Evolutionary conservation across 1,140 invertebrate genomes (phyloP), one percentile per base, ranked within the genome.

Genomic region (Drosophila parvula): DNA sequence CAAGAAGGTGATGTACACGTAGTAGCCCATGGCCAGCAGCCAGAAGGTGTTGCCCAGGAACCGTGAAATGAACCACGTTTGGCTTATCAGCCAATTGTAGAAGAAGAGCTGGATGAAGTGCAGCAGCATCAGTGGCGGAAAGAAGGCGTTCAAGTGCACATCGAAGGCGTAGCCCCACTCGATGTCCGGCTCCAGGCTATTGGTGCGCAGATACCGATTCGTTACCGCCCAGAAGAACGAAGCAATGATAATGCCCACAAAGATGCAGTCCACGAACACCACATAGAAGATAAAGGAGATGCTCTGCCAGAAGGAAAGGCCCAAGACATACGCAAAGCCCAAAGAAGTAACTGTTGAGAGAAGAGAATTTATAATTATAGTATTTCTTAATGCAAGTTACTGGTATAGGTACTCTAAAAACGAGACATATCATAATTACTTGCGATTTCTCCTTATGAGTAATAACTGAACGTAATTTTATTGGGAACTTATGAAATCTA

Each of bases 91-190:
- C 90, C 95, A 94, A 91, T 97, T 95, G 91, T 97, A 98, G 73
- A 99, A 95, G 82, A 98, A 95, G 44, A 99, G 93, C 92, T 98
- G 97, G 82, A 99, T 94, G 78, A 98, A 96, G 92, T 99, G 98
- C 38, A 99, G 94, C 78, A 99, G 95, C 64, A 99, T 96, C 27
- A 99, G 94, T 5, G 98, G 95, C 58, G 99, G 98, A 71, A 93
- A 99, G 92, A 98, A 98, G 8, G 99, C 98, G 94, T 99, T 99
- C 64, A 99, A 94, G 93, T 99, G 99, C 43, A 99, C 97, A 93
- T 99, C 99, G 93, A 99, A 99, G 32, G 97, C 96, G 93, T 99
- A 99, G 3, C 97, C 99, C 99, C 99, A 99, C 93, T 99, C 99
- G 55, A 99, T 98, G 92, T 98, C 97, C 43, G 95, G 94, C 36